These are phyloP conservation scores for Sciurus niger DNA, from an alignment of 2,113 vertebrate species.

Conservation along the genomic window DNA sequence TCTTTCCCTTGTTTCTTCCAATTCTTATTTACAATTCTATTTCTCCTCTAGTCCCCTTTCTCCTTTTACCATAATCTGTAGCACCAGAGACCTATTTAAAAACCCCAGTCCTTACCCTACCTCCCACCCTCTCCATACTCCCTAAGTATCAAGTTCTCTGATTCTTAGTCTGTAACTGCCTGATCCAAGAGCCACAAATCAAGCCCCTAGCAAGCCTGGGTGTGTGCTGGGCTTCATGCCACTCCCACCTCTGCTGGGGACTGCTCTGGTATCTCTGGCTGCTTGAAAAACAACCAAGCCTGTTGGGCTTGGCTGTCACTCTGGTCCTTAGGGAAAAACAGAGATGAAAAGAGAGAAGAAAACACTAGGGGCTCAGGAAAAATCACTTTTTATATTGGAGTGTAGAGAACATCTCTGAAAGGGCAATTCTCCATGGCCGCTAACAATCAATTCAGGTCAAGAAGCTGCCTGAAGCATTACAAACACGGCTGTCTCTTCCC, in stretches of 20 bases:
- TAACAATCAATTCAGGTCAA: slow-evolving; percentile 74
- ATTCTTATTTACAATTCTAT: neutral
- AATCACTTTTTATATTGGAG: slow-evolving; percentile 59
- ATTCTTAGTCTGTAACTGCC: neutral
- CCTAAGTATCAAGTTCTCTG: neutral
- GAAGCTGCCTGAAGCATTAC: slow-evolving; percentile 25
- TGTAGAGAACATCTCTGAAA: slow-evolving; percentile 62
- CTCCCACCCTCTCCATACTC: neutral
- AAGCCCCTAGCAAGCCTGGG: neutral
- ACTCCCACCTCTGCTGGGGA: neutral
- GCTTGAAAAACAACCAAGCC: slow-evolving; percentile 53
- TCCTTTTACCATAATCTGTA: slow-evolving; percentile 37
- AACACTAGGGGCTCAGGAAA: slow-evolving; percentile 13
- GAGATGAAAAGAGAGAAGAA: slow-evolving; percentile 65
- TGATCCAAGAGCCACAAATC: neutral
- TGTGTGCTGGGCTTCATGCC: neutral
- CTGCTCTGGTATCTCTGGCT: neutral
- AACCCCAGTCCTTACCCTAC: neutral
- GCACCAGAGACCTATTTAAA: slow-evolving; percentile 18
- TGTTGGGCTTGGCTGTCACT: slow-evolving; percentile 61
- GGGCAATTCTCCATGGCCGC: slow-evolving; percentile 59
- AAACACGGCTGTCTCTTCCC: neutral
- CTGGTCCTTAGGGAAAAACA: slow-evolving; percentile 35
- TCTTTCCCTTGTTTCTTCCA: slow-evolving; percentile 14
- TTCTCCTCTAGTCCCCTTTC: neutral